These are phyloP conservation scores for Protophormia terraenovae DNA, from an alignment of 2,888 invertebrate species.

Conservation along the genomic window DNA sequence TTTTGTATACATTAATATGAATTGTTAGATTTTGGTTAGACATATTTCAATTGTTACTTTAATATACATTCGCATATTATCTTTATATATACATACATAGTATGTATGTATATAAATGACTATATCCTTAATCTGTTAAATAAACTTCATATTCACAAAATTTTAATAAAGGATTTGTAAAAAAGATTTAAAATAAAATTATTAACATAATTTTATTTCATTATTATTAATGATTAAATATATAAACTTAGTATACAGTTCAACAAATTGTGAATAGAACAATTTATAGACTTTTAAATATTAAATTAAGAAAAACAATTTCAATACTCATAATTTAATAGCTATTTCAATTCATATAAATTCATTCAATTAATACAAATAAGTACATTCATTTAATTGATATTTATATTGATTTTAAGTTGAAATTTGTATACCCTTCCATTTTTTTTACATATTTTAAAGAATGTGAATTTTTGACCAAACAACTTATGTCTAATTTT, in stretches of 20 bases:
- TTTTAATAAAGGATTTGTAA: slow-evolving; percentile 67
- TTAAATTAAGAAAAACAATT: too few species aligned
- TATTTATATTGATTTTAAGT: too few species aligned
- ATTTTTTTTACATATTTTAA: too few species aligned
- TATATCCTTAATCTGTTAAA: slow-evolving; percentile 49
- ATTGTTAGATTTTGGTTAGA: slow-evolving; percentile 43
- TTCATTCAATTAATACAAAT: too few species aligned
- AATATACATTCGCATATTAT: neutral
- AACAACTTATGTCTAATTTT: too few species aligned
- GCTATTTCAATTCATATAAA: too few species aligned
- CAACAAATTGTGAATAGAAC: neutral
- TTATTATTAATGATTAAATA: slow-evolving; percentile 61
- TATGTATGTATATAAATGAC: neutral
- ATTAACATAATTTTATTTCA: slow-evolving; percentile 60
- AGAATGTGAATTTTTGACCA: too few species aligned
- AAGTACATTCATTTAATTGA: too few species aligned
- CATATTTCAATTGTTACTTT: slow-evolving; percentile 14
- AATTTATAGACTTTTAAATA: too few species aligned
- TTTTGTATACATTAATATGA: neutral
- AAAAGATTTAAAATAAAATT: slow-evolving; percentile 56
- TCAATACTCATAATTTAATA: too few species aligned
- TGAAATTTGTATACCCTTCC: too few species aligned
- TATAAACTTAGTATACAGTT: neutral
- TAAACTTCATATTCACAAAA: slow-evolving; percentile 60
- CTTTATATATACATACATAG: neutral